phyloP scores from a whole-genome alignment of 2,113 vertebrate species.

The Macheiramphus alcinus region DNA sequence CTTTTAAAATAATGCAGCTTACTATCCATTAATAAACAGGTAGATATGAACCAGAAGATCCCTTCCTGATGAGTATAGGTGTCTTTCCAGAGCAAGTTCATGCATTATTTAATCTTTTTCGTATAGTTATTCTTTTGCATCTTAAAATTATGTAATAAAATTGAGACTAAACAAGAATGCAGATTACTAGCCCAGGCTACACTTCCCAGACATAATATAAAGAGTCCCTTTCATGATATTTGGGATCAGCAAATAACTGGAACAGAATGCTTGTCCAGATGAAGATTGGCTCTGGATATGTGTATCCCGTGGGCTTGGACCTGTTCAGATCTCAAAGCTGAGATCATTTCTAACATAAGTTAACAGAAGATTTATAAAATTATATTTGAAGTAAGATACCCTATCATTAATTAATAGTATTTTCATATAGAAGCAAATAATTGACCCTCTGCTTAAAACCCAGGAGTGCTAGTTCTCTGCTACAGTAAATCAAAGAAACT shows the following conservation, averaged over 20 bases:
- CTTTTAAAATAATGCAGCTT: neutral
- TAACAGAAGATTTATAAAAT: neutral
- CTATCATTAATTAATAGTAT: conserved; percentile 10
- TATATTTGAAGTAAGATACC: neutral
- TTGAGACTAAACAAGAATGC: neutral
- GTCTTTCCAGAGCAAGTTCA: neutral
- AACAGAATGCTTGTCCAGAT: neutral
- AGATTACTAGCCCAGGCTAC: neutral
- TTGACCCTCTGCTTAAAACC: neutral
- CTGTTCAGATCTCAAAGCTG: neutral
- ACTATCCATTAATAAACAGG: neutral
- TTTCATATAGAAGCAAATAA: conserved; percentile 37
- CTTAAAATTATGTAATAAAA: neutral
- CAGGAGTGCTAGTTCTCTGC: neutral
- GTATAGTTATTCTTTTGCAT: neutral
- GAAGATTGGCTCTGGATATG: neutral
- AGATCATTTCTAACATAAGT: neutral
- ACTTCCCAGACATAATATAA: neutral
- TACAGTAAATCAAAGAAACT: neutral
- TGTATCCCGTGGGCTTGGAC: neutral
- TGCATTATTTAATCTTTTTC: neutral
- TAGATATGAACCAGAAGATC: neutral
- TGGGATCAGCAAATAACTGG: neutral
- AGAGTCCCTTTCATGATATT: neutral
- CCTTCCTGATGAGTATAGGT: neutral